These are phyloP conservation scores for Gymnocephalus cernua DNA, from an alignment of 2,113 vertebrate genomes.

Conservation along the genomic window DNA sequence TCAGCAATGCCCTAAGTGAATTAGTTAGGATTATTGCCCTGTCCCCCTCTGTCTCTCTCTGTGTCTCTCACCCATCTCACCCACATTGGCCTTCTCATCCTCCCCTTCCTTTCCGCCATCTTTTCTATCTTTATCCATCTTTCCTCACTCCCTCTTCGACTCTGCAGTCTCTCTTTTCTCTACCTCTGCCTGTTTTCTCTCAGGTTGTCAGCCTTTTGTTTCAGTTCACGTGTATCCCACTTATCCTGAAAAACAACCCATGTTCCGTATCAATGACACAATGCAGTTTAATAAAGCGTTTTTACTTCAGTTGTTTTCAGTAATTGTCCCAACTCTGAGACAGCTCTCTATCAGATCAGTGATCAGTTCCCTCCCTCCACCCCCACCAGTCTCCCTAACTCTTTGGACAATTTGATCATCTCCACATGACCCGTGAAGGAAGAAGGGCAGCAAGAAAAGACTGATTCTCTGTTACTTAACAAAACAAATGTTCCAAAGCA, in stretches of 20 bases:
- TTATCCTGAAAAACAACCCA: not conserved
- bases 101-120: constrained; percentile 17
- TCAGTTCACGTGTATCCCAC: not conserved
- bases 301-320: constrained; percentile 17
- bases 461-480: not conserved
- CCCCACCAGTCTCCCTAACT: constrained; percentile 30
- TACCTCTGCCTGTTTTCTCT: not conserved
- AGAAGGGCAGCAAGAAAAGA: not conserved
- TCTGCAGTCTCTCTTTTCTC: not conserved
- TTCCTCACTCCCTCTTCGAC: not conserved
- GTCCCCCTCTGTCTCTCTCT: constrained; percentile 69
- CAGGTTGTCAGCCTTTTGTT: not conserved
- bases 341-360: constrained; percentile 6
- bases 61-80: constrained; percentile 51
- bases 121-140: constrained; percentile 35
- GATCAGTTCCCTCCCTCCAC: not conserved
- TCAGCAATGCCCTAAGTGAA: constrained; percentile 88
- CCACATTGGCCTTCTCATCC: constrained; percentile 25
- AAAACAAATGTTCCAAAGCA: not conserved
- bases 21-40: constrained; percentile 87
- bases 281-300: constrained; percentile 14
- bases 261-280: not conserved
- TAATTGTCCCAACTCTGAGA: not conserved
- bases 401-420: constrained; percentile 73
- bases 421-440: constrained; percentile 70